Conservation (phyloP, 2,888 invertebrate species). For the Tanytarsus gracilentus region DNA sequence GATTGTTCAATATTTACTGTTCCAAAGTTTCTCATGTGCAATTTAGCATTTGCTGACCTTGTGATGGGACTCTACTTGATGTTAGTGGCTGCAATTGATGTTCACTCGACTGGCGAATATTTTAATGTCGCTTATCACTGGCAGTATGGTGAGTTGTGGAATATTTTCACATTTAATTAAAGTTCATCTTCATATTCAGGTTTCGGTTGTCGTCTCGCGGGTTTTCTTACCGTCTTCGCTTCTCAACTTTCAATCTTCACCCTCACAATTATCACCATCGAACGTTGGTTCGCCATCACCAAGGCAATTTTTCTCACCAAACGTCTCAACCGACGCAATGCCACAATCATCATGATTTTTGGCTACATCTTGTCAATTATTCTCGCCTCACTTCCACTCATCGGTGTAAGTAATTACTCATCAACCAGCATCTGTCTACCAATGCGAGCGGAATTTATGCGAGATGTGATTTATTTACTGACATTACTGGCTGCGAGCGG, state of each 20-base stretch:
- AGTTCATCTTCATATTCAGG: slow-evolving; percentile 41
- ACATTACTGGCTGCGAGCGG: slow-evolving; percentile 67
- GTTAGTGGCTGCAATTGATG: slow-evolving; percentile 74
- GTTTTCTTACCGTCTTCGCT: slow-evolving; percentile 79
- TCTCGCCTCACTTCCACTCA: slow-evolving; percentile 69
- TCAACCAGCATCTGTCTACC: slow-evolving; percentile 86
- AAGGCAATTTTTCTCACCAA: slow-evolving; percentile 75
- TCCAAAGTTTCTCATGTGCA: slow-evolving; percentile 66
- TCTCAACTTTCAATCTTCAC: slow-evolving; percentile 82
- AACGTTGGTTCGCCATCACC: slow-evolving; percentile 76
- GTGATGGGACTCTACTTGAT: slow-evolving; percentile 78
- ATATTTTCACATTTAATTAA: background rate
- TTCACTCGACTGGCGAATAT: slow-evolving; percentile 74
- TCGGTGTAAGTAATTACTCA: slow-evolving; percentile 79
- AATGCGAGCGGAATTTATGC: slow-evolving; percentile 62
- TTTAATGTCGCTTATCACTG: slow-evolving; percentile 86
- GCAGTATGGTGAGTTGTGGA: slow-evolving; percentile 58
- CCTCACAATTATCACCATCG: slow-evolving; percentile 74
- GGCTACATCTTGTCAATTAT: slow-evolving; percentile 72
- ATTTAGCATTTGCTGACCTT: slow-evolving; percentile 81
- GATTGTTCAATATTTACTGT: slow-evolving; percentile 51
- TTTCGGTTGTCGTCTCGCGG: slow-evolving; percentile 74
- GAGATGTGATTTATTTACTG: slow-evolving; percentile 65
- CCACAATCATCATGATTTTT: slow-evolving; percentile 63
- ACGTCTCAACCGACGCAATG: slow-evolving; percentile 61